phyloP scores from a whole-genome alignment of 2,888 invertebrate species.

The Drosophila rellima region DNA sequence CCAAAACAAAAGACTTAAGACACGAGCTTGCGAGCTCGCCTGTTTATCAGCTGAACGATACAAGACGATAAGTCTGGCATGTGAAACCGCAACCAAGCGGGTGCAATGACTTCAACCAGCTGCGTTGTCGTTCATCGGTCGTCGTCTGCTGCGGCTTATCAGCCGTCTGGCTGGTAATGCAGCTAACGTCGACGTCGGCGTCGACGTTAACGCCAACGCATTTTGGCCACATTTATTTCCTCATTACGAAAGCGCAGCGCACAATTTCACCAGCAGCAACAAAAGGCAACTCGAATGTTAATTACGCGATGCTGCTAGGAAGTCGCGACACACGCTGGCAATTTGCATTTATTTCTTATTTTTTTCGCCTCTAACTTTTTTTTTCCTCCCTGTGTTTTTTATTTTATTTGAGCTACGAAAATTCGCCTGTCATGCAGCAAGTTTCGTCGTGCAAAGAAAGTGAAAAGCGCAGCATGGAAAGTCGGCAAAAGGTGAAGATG shows the following conservation, averaged over 20 bases:
- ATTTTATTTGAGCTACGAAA: slow-evolving; percentile 37
- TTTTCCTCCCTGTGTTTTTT: slow-evolving; percentile 16
- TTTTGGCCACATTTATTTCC: slow-evolving; percentile 76
- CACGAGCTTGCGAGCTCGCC: slow-evolving; percentile 56
- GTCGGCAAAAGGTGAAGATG: slow-evolving; percentile 68
- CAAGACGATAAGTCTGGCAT: slow-evolving; percentile 39
- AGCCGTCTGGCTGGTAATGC: slow-evolving; percentile 20
- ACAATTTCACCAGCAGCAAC: slow-evolving; percentile 52
- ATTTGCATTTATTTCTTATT: slow-evolving; percentile 63
- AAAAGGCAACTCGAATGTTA: slow-evolving; percentile 66
- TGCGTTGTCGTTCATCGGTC: slow-evolving; percentile 18
- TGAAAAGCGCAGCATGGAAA: slow-evolving; percentile 75
- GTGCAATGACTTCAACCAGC: slow-evolving; percentile 63
- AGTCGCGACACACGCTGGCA: slow-evolving; percentile 71
- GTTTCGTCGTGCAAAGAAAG: slow-evolving; percentile 76
- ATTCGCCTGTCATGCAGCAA: slow-evolving; percentile 60
- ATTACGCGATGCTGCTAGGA: slow-evolving; percentile 78
- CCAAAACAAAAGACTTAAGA: slow-evolving; percentile 52
- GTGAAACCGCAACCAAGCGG: slow-evolving; percentile 42
- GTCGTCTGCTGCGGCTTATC: slow-evolving; percentile 51
- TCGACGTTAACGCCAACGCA: slow-evolving; percentile 60
- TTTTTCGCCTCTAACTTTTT: slow-evolving; percentile 33
- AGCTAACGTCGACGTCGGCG: slow-evolving; percentile 29
- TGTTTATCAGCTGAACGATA: slow-evolving; percentile 44
- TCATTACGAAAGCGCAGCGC: slow-evolving; percentile 71